phyloP scores from a whole-genome alignment of 2,113 vertebrate genomes.

The Tachysurus vachellii region DNA sequence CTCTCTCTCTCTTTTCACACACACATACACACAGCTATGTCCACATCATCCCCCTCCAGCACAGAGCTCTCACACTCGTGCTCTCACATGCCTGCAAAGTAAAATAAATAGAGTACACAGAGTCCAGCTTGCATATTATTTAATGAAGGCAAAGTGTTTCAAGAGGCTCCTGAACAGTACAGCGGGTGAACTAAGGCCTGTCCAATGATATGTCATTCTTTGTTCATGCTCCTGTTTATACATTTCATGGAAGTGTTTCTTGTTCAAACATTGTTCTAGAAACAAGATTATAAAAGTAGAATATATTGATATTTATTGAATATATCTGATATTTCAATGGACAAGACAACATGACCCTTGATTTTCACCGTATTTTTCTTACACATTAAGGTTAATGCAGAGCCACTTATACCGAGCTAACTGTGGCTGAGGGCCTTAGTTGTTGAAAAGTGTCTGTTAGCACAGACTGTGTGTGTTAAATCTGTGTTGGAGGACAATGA shows the following conservation, averaged over 20 bases:
- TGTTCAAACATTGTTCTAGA: conserved; percentile 23
- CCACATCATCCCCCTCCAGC: conserved; percentile 47
- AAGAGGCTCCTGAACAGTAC: conserved; percentile 67
- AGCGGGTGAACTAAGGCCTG: conserved; percentile 33
- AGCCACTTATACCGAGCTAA: not conserved
- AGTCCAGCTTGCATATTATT: conserved; percentile 59
- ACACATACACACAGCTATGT: conserved; percentile 39
- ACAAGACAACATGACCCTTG: not conserved
- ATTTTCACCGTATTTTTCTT: not conserved
- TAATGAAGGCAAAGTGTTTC: conserved; percentile 67
- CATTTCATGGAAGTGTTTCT: conserved; percentile 14
- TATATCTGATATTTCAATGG: conserved; percentile 16
- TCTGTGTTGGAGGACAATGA: not conserved
- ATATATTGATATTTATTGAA: conserved; percentile 2
- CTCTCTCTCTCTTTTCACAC: not conserved
- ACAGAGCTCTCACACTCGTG: conserved; percentile 48
- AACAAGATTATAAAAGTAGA: conserved; percentile 8
- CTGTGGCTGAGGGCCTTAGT: not conserved
- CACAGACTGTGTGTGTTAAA: not conserved
- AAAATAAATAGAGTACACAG: conserved; percentile 67
- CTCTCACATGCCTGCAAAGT: conserved; percentile 48
- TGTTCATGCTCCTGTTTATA: conserved; percentile 22
- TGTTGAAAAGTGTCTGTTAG: not conserved
- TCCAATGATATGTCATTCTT: conserved; percentile 46
- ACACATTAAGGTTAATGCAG: not conserved